A percentile compares a stretch with the other conserved stretches of the same genome.
Conservation (phyloP, 1,140 invertebrate species). For the Platorchestia sp. region DNA sequence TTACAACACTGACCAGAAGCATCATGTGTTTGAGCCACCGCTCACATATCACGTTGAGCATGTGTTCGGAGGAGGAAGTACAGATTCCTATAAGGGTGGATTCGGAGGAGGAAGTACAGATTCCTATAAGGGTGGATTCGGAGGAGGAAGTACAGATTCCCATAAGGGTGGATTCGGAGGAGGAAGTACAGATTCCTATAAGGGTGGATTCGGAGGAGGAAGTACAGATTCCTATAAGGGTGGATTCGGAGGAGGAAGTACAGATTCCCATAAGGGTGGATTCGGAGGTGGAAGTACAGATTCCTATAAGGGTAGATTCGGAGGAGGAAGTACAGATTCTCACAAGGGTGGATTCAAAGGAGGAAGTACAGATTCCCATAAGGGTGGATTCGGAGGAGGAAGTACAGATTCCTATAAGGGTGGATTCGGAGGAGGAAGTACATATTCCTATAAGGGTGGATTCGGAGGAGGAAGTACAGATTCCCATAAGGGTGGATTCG, state of each 20-base stretch:
- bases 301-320: neutral
- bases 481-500: neutral
- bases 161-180: neutral
- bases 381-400: neutral
- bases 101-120: neutral
- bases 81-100: neutral
- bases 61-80: neutral
- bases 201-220: neutral
- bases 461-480: neutral
- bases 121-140: neutral
- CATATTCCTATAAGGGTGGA: neutral
- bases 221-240: neutral
- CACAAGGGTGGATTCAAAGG: neutral
- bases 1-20: neutral
- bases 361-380: neutral
- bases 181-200: neutral
- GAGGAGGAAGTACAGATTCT: neutral
- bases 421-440: too few relatives aligned
- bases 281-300: neutral
- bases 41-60: neutral
- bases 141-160: neutral
- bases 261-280: neutral
- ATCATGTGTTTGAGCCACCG: neutral
- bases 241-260: neutral
- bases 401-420: too few relatives aligned